Evolutionary conservation across 2,888 invertebrate species (phyloP), one percentile per base, ranked within the genome.

Genomic region (Serrognathus titanus): DNA sequence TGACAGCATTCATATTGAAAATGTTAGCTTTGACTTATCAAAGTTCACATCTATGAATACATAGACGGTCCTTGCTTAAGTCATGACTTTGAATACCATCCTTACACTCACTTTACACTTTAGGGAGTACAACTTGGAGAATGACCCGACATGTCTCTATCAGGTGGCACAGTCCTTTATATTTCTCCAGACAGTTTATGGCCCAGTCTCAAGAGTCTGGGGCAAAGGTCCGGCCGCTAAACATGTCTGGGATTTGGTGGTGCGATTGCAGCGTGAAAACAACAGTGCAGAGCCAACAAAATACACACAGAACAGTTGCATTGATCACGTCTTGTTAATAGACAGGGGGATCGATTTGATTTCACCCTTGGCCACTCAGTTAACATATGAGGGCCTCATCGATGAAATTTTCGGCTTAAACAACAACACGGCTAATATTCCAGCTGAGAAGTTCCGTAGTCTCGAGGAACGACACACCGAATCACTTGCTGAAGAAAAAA

Each of bases 361-460:
- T 48, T 92, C 95, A 47, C 93, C 96, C 0, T 81, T 99, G 68
- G 88, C 93, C 0, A 96, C 96, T 0, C 99, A 98, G 72, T 83
- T 97, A 37, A 98, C 98, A 0, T 99, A 98, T 69, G 97, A 97
- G 77, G 99, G 98, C 2, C 82, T 99, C 6, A 92, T 99, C 62
- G 99, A 99, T 79, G 97, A 98, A 76, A 84, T 95, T 55, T 97
- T 89, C 78, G 90, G 91, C 37, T 92, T 97, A 57, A 88, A 88
- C 65, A 87, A 83, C 66, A 86, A 88, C 35, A 88, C 90, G 16
- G 92, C 92, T 0, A 86, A 88, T 47, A 84, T 97, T 68, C 95
- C 97, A 0, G 88, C 90, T 0, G 90, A 92, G 66, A 90, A 89
- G 75, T 96, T 97, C 75, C 80, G 83, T 40, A 83, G 84, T 24